phyloP scores from a whole-genome alignment of 1,140 invertebrate genomes.

The Diachasmimorpha longicaudata region DNA sequence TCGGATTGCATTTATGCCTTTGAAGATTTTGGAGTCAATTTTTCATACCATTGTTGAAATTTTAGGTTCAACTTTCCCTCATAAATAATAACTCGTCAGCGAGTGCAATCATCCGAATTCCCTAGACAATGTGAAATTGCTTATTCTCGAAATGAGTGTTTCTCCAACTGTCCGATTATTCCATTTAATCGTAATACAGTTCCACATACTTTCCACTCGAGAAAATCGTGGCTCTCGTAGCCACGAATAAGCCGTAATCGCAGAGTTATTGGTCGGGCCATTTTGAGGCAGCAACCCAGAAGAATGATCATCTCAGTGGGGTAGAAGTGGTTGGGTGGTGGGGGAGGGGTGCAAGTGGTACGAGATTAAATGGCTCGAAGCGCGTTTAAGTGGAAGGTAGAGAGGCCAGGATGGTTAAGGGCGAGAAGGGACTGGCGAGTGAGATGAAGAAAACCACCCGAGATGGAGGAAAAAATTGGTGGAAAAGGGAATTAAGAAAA shows the following conservation, averaged over 20 bases:
- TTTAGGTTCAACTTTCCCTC: too few species aligned
- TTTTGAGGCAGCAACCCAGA: constrained; percentile 26
- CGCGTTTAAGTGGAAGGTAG: constrained; percentile 32
- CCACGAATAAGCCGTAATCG: constrained; percentile 22
- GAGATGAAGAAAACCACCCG: constrained; percentile 17
- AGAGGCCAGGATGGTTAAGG: constrained; percentile 21
- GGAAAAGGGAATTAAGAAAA: constrained; percentile 24
- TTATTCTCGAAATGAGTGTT: background rate
- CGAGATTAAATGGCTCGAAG: constrained; percentile 30
- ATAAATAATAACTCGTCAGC: too few species aligned
- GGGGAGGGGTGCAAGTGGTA: constrained; percentile 11
- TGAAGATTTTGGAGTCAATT: too few species aligned
- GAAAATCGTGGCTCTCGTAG: background rate
- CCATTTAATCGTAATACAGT: background rate
- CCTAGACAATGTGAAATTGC: too few species aligned
- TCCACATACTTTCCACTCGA: background rate
- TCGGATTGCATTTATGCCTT: too few species aligned
- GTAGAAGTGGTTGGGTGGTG: background rate
- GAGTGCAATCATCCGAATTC: too few species aligned
- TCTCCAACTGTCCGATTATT: background rate
- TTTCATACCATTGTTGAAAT: too few species aligned
- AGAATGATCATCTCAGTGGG: constrained; percentile 25
- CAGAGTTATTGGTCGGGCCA: constrained; percentile 26
- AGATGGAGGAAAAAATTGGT: constrained; percentile 19
- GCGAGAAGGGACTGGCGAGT: constrained; percentile 21